phyloP scores from a whole-genome alignment of 2,797 vertebrate species.

The Gymnopithys bicolor region DNA sequence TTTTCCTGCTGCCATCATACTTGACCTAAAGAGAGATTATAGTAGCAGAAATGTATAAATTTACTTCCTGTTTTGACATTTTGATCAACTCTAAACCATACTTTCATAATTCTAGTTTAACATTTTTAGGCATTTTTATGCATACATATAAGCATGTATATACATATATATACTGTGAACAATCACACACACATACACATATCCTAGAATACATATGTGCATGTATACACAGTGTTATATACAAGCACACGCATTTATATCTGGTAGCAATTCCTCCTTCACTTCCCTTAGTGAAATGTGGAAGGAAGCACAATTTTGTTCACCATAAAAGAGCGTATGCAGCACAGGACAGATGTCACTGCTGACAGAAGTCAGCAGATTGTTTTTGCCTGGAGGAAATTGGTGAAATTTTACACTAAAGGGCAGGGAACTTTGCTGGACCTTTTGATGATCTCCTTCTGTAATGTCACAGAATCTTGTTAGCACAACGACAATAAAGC shows the following conservation, averaged over 20 bases:
- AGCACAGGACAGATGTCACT: neutral
- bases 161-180: no score
- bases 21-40: neutral
- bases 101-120: neutral
- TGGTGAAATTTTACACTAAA: constrained; percentile 43
- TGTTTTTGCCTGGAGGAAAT: constrained; percentile 14
- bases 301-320: constrained; percentile 18
- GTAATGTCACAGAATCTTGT: constrained; percentile 26
- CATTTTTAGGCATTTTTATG: neutral
- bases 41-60: neutral
- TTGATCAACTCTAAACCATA: neutral
- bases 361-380: constrained; percentile 8
- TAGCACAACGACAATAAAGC: constrained; percentile 46
- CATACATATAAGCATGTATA: neutral
- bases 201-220: neutral
- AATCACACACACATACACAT: neutral
- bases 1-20: neutral
- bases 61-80: neutral
- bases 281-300: neutral
- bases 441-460: constrained; percentile 34
- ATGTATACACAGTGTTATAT: accelerated
- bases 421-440: constrained; percentile 46
- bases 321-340: neutral
- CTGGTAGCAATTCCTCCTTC: neutral
- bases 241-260: accelerated